phyloP scores from a whole-genome alignment of 2,113 vertebrate species.

The Puntigrus tetrazona region DNA sequence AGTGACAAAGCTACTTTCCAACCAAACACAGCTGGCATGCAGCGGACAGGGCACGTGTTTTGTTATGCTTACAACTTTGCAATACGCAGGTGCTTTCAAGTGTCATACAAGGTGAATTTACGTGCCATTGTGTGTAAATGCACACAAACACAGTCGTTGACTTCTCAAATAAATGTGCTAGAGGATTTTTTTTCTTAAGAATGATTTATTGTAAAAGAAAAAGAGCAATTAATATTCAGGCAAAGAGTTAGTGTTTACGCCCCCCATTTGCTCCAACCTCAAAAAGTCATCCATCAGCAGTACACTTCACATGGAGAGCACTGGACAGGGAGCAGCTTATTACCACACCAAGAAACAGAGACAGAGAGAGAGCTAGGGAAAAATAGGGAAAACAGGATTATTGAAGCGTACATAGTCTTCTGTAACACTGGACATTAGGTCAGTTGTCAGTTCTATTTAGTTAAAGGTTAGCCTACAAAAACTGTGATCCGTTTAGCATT shows the following conservation, averaged over 20 bases:
- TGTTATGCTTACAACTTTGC: not conserved
- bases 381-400: conserved; percentile 21
- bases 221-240: conserved; percentile 57
- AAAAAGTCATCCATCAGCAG: conserved; percentile 52
- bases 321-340: conserved; percentile 36
- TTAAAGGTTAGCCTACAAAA: conserved; percentile 38
- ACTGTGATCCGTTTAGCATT: conserved; percentile 19
- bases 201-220: conserved; percentile 59
- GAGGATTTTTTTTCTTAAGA: conserved; percentile 31
- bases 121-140: conserved; percentile 30
- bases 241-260: conserved; percentile 50
- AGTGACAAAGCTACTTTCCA: not conserved
- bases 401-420: conserved; percentile 15
- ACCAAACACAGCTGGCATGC: not conserved
- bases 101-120: conserved; percentile 23
- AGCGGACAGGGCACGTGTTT: not conserved
- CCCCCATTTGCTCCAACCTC: conserved; percentile 46
- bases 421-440: conserved; percentile 22
- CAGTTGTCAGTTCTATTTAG: conserved; percentile 28
- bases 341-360: conserved; percentile 15
- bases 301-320: conserved; percentile 38
- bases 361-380: not conserved
- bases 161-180: conserved; percentile 14
- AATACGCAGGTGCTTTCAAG: not conserved
- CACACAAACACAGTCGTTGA: conserved; percentile 34